Evolutionary conservation across 2,888 invertebrate species (phyloP), one percentile per base, ranked within the genome.

Genomic region (Carpatolechia fugitivella): DNA sequence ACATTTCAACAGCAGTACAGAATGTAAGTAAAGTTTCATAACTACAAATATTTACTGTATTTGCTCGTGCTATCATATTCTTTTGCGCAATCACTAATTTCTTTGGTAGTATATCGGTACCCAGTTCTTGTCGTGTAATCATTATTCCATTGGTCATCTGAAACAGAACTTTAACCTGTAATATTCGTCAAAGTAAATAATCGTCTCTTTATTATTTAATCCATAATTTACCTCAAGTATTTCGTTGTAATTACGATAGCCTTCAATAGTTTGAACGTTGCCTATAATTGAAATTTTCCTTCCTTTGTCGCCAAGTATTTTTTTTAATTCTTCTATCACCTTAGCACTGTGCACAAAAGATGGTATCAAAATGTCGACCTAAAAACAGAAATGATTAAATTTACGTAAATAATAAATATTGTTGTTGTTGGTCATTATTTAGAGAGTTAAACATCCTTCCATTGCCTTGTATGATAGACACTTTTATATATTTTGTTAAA

Each of bases 101-200:
- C 44, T 91, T 87, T 0, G 84, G 81, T 0, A 83, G 78, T 6
- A 92, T 81, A 16, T 91, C 91, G 0, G 91, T 82, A 29, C 87
- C 89, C 7, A 92, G 64, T 60, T 89, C 88, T 63, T 86, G 85
- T 64, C 95, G 88, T 14, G 95, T 94, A 46, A 95, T 91, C 89
- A 95, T 92, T 14, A 95, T 82, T 35, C 93, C 95, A 76, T 94
- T 92, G 0, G 92, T 76, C 13, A 79, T 91, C 73, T 91, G 55
- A 6, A 68, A 58, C 44, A 56, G 20, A 41, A n/a, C n/a, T n/a
- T n/a, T n/a, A n/a, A n/a, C n/a, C n/a, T n/a, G n/a, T n/a, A n/a
- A n/a, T n/a, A n/a, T n/a, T n/a, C n/a, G n/a, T n/a, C n/a, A n/a
- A n/a, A n/a, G n/a, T n/a, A n/a, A n/a, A n/a, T n/a, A n/a, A n/a